These are phyloP conservation scores for Linepithema humile DNA, from an alignment of 1,140 invertebrate genomes.

Conservation along the genomic window DNA sequence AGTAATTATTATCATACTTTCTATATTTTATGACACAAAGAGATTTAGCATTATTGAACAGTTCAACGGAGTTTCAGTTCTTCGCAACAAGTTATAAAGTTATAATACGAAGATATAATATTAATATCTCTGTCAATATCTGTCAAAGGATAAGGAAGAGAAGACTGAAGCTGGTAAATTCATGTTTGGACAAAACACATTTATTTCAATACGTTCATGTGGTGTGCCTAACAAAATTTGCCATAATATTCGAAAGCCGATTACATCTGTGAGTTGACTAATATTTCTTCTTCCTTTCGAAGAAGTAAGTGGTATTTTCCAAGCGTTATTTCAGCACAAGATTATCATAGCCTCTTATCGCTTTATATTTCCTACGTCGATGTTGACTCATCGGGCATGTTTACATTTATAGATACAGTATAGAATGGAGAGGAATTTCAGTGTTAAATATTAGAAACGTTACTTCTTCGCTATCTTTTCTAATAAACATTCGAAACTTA, in stretches of 20 bases:
- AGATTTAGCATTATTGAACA: neutral
- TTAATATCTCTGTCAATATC: too few species aligned
- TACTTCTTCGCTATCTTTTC: too few species aligned
- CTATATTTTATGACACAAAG: neutral
- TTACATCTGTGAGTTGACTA: neutral
- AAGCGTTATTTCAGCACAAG: neutral
- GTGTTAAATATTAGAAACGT: too few species aligned
- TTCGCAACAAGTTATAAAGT: constrained; percentile 30
- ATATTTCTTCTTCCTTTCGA: neutral
- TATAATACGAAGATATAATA: constrained; percentile 25
- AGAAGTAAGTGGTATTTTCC: neutral
- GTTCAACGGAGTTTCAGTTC: neutral
- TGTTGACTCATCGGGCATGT: neutral
- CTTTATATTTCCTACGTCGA: neutral
- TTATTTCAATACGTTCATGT: neutral
- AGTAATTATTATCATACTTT: neutral
- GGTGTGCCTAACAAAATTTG: neutral
- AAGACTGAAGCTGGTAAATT: neutral
- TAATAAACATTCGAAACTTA: neutral
- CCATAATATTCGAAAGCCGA: neutral
- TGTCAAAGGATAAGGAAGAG: neutral
- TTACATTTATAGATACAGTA: neutral
- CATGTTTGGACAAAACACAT: neutral
- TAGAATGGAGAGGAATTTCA: neutral
- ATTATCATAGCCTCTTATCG: constrained; percentile 25